Evolutionary conservation across 2,113 vertebrate species (phyloP), one percentile per base, ranked within the genome.

Genomic region (Pionites leucogaster): DNA sequence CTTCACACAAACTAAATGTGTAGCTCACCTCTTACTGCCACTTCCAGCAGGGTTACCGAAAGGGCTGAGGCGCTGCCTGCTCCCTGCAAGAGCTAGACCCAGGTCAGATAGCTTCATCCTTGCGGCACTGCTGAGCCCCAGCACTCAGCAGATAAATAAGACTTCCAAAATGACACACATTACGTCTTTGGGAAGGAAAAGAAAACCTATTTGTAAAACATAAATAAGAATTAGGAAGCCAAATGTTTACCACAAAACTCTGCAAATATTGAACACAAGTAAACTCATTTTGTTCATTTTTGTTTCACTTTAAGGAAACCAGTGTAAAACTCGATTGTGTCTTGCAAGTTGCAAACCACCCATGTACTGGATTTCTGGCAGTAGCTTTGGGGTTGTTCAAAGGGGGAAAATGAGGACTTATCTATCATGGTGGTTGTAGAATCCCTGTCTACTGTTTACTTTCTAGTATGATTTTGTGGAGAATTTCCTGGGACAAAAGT

Each of bases 401-500:
- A 88, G 33, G 86, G 42, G 81, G 62, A 93, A 91, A 90, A 95
- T 20, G 17, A 52, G 25, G 24, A 84, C 22, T 92, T 96, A 91
- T 25, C 80, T 95, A 31, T 89, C 37, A 67, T 3, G 1, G 63
- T 71, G 41, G 20, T 13, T 91, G 41, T 69, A 92, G 96, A 97
- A 92, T 77, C 82, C 89, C 88, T 96, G 83, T 68, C 86, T 95
- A 88, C 90, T 22, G 5, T 94, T 96, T 95, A 85, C 91, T 93
- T 96, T 77, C 89, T 91, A 71, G 90, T 90, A 91, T 93, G 92
- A 95, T 88, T 94, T 93, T 88, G 77, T 86, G 81, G 86, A 95
- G 77, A 96, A 91, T 87, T 96, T 96, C 88, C 79, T 91, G 92
- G 86, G 37, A 82, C 60, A 92, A 91, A 96, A 96, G 55, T 82